A percentile compares a stretch with the other conserved stretches of the same genome.
These are phyloP conservation scores for Taenioides sp. DNA, from an alignment of 2,797 vertebrate species.

Conservation along the genomic window DNA sequence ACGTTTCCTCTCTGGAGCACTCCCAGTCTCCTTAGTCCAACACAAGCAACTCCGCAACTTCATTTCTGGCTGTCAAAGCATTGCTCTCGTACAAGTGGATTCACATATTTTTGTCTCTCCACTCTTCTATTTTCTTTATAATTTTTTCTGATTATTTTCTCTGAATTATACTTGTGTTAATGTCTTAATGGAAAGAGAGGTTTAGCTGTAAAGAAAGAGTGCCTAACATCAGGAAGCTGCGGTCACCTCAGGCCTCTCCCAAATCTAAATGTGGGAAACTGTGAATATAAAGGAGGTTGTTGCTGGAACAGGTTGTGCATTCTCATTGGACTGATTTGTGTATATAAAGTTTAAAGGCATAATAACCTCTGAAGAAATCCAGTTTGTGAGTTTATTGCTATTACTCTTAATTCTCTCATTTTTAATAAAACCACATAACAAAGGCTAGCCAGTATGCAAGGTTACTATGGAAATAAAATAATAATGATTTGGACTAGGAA, in stretches of 20 bases:
- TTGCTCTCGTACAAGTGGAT: constrained; percentile 11
- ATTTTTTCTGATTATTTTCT: constrained; percentile 13
- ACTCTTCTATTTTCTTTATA: constrained; percentile 12
- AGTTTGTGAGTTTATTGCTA: constrained; percentile 34
- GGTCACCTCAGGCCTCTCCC: constrained; percentile 12
- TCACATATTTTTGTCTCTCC: constrained; percentile 9
- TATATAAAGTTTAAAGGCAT: constrained; percentile 37
- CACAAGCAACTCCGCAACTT: constrained; percentile 68
- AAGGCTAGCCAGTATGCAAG: constrained; percentile 38
- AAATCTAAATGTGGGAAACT: constrained; percentile 39
- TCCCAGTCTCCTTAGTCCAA: constrained; percentile 54
- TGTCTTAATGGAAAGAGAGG: constrained; percentile 21
- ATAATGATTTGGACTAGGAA: neutral
- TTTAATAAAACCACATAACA: constrained; percentile 55
- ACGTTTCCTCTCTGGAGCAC: constrained; percentile 66
- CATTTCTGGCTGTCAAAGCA: constrained; percentile 54
- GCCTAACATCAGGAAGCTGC: constrained; percentile 32
- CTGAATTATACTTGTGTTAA: neutral
- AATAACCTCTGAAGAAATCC: constrained; percentile 26
- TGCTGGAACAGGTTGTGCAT: constrained; percentile 21
- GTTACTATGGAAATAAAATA: constrained; percentile 14
- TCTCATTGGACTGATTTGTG: constrained; percentile 18
- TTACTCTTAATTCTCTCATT: constrained; percentile 38
- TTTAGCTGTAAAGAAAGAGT: constrained; percentile 13
- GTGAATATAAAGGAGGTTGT: constrained; percentile 36